Evolutionary conservation across 1,140 invertebrate genomes (phyloP).

Genomic region (Patella vulgata): DNA sequence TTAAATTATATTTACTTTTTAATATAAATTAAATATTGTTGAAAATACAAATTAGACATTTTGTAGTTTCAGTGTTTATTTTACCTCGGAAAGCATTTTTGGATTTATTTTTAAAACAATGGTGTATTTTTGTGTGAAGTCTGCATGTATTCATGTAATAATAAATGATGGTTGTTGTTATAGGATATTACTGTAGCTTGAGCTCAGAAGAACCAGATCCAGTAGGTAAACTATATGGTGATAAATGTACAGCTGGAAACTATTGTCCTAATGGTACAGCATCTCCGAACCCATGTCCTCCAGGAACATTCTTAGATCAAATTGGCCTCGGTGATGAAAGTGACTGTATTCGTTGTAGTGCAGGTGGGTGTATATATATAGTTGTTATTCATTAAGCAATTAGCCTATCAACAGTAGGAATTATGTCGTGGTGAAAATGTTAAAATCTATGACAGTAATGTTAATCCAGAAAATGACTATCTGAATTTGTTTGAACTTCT

Average conservation of each 20-base stretch:
- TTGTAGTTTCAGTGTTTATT: too few relatives aligned
- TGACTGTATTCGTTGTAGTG: conserved; percentile 51
- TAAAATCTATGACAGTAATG: too few relatives aligned
- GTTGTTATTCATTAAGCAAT: neutral
- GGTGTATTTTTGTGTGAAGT: too few relatives aligned
- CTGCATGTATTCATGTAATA: too few relatives aligned
- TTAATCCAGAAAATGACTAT: too few relatives aligned
- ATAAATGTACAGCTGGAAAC: conserved; percentile 52
- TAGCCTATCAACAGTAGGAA: neutral
- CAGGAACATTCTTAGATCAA: conserved; percentile 51
- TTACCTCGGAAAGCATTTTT: too few relatives aligned
- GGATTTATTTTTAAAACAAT: too few relatives aligned
- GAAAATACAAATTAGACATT: too few relatives aligned
- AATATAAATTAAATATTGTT: too few relatives aligned
- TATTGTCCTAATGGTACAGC: conserved; percentile 61
- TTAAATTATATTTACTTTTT: too few relatives aligned
- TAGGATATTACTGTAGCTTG: conserved; percentile 57
- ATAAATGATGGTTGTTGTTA: too few relatives aligned
- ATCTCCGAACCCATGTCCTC: conserved; percentile 47
- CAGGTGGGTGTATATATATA: conserved; percentile 46
- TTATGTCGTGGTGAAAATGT: neutral
- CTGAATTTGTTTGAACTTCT: neutral
- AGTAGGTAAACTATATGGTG: conserved; percentile 47
- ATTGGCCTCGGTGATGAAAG: conserved; percentile 43
- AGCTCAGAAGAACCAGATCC: conserved; percentile 48